phyloP scores from a whole-genome alignment of 2,888 invertebrate genomes.

The Gari tellinella region DNA sequence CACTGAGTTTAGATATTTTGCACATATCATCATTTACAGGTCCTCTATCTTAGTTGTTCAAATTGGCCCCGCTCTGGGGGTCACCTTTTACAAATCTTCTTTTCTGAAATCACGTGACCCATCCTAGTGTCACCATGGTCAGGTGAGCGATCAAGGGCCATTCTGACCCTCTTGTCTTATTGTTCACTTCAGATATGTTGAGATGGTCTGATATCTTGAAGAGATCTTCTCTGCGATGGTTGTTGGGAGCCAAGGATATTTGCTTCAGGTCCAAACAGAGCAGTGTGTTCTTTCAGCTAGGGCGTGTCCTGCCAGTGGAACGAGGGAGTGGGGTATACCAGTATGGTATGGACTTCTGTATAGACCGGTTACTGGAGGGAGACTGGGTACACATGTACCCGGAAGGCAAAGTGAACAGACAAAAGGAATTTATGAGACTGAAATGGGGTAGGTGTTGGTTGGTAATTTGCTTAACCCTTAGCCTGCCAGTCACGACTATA shows the following conservation, averaged over 20 bases:
- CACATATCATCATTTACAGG: too few relatives aligned
- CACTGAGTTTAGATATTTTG: too few relatives aligned
- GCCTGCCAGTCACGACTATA: too few relatives aligned
- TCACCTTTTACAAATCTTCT: too few relatives aligned
- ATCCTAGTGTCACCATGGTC: too few relatives aligned
- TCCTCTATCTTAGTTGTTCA: too few relatives aligned
- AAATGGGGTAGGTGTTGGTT: constrained; percentile 92
- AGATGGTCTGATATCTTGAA: constrained; percentile 81
- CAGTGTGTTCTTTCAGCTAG: constrained; percentile 95
- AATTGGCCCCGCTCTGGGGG: too few relatives aligned
- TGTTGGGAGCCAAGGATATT: constrained; percentile 97
- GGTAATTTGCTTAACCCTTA: too few relatives aligned
- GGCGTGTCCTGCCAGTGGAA: constrained; percentile 96
- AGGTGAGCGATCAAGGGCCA: too few relatives aligned
- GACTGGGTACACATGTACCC: constrained; percentile 98
- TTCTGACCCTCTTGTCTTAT: too few relatives aligned
- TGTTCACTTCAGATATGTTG: constrained; percentile 86
- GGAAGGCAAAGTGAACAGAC: constrained; percentile 96
- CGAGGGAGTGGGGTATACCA: constrained; percentile 93
- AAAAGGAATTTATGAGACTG: constrained; percentile 90
- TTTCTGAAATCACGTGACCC: too few relatives aligned
- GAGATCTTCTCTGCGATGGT: constrained; percentile 90
- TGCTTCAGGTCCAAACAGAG: constrained; percentile 95
- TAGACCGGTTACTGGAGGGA: constrained; percentile 92
- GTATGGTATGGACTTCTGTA: constrained; percentile 95